Percentiles rank a stretch among this genome's conserved stretches.
Conservation (phyloP, 2,113 vertebrate genomes). For the Larimichthys polyactis region DNA sequence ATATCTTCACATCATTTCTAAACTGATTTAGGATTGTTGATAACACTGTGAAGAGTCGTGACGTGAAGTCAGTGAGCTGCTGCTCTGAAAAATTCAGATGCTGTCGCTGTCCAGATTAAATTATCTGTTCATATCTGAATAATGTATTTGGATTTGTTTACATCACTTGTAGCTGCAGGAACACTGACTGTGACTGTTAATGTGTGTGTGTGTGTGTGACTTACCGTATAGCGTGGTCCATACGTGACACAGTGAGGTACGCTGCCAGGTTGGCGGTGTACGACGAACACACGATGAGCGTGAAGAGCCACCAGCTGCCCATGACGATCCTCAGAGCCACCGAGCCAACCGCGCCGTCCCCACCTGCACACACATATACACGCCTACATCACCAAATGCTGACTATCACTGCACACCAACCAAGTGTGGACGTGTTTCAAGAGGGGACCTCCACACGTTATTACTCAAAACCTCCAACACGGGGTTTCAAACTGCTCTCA, state of each 20-base stretch:
- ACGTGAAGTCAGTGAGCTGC: background rate
- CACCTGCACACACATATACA: slow-evolving; percentile 81
- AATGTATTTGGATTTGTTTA: background rate
- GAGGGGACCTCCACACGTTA: background rate
- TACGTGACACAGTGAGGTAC: slow-evolving; percentile 91
- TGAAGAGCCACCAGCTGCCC: slow-evolving; percentile 99
- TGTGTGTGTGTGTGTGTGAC: background rate
- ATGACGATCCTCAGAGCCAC: slow-evolving; percentile 96
- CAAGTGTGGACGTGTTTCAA: too few species aligned
- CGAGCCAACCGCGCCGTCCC: slow-evolving; percentile 89
- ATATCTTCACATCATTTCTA: too few species aligned
- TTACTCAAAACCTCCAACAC: background rate
- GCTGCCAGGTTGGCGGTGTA: slow-evolving; percentile 98
- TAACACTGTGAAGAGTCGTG: too few species aligned
- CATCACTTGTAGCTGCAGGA: background rate
- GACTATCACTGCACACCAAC: background rate
- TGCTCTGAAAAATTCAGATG: too few species aligned
- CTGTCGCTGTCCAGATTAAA: background rate
- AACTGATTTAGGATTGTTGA: too few species aligned
- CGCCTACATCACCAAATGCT: background rate
- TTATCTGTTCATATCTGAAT: background rate
- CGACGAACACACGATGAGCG: slow-evolving; percentile 96
- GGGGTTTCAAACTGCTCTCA: background rate
- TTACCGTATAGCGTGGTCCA: slow-evolving; percentile 78
- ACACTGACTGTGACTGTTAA: too few species aligned